These are phyloP conservation scores for Amphimedon queenslandica DNA, from an alignment of 37 sponge, comb jelly and placozoan species.

Conservation along the genomic window DNA sequence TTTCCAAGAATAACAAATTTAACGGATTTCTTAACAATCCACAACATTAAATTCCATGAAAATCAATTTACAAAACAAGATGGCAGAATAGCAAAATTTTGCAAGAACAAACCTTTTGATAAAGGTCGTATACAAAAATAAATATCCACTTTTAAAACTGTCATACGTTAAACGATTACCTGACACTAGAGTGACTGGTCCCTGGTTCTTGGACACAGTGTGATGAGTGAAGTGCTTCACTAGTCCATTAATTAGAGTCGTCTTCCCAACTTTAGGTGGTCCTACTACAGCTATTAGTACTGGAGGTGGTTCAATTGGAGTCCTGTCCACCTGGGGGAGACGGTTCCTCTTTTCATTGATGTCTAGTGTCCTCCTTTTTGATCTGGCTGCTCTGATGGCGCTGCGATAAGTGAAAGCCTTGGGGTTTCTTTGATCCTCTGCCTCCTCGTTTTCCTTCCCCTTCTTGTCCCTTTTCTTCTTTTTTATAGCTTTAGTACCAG, in stretches of 20 bases:
- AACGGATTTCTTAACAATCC: too few relatives aligned
- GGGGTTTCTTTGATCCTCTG: conserved; percentile 48
- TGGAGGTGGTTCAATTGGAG: conserved; percentile 89
- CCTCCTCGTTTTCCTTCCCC: conserved; percentile 38
- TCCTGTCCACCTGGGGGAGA: conserved; percentile 81
- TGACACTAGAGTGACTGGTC: conserved; percentile 88
- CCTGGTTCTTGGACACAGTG: conserved; percentile 61
- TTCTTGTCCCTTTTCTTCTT: conserved; percentile 64
- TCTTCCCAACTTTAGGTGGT: conserved; percentile 96
- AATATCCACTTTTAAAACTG: neutral
- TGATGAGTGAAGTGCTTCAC: conserved; percentile 92
- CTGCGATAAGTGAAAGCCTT: conserved; percentile 96
- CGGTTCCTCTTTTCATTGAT: conserved; percentile 76
- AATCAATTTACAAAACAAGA: too few relatives aligned
- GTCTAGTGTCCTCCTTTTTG: conserved; percentile 79
- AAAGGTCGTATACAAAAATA: neutral
- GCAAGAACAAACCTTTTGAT: too few relatives aligned
- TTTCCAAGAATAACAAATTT: too few relatives aligned
- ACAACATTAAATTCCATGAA: too few relatives aligned
- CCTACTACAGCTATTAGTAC: conserved; percentile 92
- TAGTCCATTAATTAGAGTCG: conserved; percentile 76
- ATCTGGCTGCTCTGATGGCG: conserved; percentile 73
- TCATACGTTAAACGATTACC: too few relatives aligned
- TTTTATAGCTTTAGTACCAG: conserved; percentile 86
- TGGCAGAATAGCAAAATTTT: too few relatives aligned